Evolutionary conservation across 2,888 invertebrate species (phyloP).

Genomic region (Pammene aurita): DNA sequence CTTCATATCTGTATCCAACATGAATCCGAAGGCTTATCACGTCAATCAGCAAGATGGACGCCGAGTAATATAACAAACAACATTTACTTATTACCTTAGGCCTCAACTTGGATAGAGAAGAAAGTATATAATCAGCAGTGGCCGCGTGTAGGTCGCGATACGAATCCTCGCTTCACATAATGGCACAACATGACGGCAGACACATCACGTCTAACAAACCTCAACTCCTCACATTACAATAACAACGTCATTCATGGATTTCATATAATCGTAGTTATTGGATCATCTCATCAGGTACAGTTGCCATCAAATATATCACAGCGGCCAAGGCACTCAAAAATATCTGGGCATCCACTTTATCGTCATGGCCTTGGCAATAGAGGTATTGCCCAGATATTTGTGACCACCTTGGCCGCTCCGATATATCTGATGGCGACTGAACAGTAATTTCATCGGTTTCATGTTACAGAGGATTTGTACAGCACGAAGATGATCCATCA

Average conservation of each 20-base stretch:
- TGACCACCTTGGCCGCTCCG: too few relatives aligned
- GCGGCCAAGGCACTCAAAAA: too few relatives aligned
- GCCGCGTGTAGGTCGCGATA: constrained; percentile 41
- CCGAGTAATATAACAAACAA: constrained; percentile 36
- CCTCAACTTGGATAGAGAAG: constrained; percentile 40
- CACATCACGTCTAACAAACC: constrained; percentile 49
- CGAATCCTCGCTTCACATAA: constrained; percentile 47
- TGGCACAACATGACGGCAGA: constrained; percentile 50
- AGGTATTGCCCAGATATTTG: too few relatives aligned
- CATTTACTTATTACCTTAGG: constrained; percentile 30
- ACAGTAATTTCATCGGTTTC: not conserved
- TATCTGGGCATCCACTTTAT: too few relatives aligned
- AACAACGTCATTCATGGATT: constrained; percentile 51
- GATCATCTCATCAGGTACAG: constrained; percentile 55
- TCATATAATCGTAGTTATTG: constrained; percentile 53
- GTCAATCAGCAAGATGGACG: constrained; percentile 23
- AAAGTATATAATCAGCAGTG: constrained; percentile 26
- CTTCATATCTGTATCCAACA: constrained; percentile 51
- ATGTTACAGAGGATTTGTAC: not conserved
- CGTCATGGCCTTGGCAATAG: too few relatives aligned
- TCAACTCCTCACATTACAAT: constrained; percentile 48
- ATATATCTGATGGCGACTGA: too few relatives aligned
- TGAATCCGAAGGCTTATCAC: constrained; percentile 47
- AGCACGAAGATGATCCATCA: constrained; percentile 58
- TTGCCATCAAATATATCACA: too few relatives aligned